Conservation (phyloP, 2,113 vertebrate species). For the Scomber scombrus region DNA sequence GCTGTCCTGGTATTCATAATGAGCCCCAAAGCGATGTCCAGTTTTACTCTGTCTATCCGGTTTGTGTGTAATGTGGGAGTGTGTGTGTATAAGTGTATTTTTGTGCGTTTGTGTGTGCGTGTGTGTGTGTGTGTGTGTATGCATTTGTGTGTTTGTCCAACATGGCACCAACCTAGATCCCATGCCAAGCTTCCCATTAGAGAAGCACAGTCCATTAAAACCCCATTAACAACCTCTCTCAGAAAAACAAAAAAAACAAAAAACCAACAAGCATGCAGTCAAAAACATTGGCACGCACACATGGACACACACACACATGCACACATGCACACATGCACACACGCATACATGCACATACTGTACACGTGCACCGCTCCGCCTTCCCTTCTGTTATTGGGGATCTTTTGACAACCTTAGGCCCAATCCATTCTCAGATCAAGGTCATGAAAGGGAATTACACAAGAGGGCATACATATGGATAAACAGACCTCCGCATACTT, state of each 20-base stretch:
- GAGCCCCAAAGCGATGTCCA: conserved; percentile 81
- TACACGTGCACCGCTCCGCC: conserved; percentile 6
- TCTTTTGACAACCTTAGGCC: conserved; percentile 38
- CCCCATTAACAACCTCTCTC: conserved; percentile 68
- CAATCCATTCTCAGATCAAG: conserved; percentile 54
- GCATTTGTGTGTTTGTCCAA: conserved; percentile 55
- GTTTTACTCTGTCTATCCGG: conserved; percentile 64
- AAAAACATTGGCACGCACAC: conserved; percentile 39
- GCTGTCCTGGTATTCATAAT: conserved; percentile 80
- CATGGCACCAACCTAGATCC: conserved; percentile 65
- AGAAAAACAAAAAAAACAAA: conserved; percentile 39
- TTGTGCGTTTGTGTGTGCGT: conserved; percentile 15
- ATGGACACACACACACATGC: conserved; percentile 35
- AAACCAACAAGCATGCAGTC: conserved; percentile 17
- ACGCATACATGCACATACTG: conserved; percentile 34
- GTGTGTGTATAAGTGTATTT: conserved; percentile 3
- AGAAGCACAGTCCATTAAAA: conserved; percentile 77
- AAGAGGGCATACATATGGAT: conserved; percentile 41
- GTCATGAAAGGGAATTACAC: conserved; percentile 41
- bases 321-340: conserved; percentile 20
- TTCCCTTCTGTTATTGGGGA: conserved; percentile 51
- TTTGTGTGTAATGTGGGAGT: conserved; percentile 34
- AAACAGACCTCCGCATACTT: conserved; percentile 36
- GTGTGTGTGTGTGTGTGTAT: conserved; percentile 7
- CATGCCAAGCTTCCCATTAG: conserved; percentile 78